Evolutionary conservation across 2,797 vertebrate genomes (phyloP).

Genomic region (Linurgus olivaceus): DNA sequence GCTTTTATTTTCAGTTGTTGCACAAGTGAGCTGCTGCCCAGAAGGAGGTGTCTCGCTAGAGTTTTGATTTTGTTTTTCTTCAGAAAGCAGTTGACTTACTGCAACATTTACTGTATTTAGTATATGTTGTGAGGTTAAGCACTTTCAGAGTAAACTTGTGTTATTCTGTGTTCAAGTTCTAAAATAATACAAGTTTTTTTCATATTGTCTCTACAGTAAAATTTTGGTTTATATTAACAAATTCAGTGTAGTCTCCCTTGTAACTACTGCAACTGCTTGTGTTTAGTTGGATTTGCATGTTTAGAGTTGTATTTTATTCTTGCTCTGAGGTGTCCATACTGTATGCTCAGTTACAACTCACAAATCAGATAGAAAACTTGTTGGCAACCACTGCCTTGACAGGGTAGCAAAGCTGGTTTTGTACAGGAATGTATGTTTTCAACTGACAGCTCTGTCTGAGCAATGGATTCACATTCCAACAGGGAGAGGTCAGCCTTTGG

Average conservation of each 20-base stretch:
- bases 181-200: neutral
- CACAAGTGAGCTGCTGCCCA: neutral
- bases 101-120: neutral
- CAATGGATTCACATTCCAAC: rapidly evolving
- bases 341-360: neutral
- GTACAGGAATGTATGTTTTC: neutral
- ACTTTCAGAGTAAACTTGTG: neutral
- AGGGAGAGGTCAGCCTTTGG: neutral
- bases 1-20: neutral
- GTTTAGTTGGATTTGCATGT: neutral
- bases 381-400: neutral
- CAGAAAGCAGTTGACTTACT: neutral
- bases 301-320: neutral
- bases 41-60: neutral
- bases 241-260: neutral
- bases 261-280: neutral
- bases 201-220: neutral
- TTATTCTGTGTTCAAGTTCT: neutral
- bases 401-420: neutral
- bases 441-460: neutral
- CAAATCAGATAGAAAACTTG: neutral
- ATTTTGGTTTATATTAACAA: neutral
- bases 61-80: neutral
- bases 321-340: neutral
- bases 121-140: neutral